These are phyloP conservation scores for Telmatherina bonti DNA, from an alignment of 2,797 vertebrate species.

Conservation along the genomic window DNA sequence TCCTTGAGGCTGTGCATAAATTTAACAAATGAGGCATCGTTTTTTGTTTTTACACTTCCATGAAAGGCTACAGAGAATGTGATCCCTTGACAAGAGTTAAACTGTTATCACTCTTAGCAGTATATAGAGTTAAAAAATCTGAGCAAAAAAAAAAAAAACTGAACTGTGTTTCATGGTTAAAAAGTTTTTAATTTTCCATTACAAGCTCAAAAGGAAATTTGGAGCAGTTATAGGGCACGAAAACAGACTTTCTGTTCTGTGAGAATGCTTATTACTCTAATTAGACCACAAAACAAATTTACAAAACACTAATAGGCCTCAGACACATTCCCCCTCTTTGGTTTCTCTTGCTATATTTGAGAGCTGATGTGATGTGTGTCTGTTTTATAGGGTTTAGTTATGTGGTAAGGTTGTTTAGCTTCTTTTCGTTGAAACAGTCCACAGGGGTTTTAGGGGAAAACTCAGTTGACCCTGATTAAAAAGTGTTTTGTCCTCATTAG, in stretches of 20 bases:
- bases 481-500: slow-evolving; percentile 46
- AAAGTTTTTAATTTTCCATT: slow-evolving; percentile 18
- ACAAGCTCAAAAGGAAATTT: slow-evolving; percentile 26
- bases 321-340: slow-evolving; percentile 67
- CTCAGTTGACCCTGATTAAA: slow-evolving; percentile 47
- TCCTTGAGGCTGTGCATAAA: slow-evolving; percentile 32
- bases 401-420: slow-evolving; percentile 44
- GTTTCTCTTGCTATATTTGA: slow-evolving; percentile 35
- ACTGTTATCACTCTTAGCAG: slow-evolving; percentile 8
- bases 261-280: slow-evolving; percentile 44
- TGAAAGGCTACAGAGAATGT: slow-evolving; percentile 12
- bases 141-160: slow-evolving; percentile 10
- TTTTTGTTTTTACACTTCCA: background rate
- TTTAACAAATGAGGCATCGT: slow-evolving; percentile 34
- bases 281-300: slow-evolving; percentile 66
- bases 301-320: slow-evolving; percentile 57
- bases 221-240: slow-evolving; percentile 4
- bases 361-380: slow-evolving; percentile 14
- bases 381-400: slow-evolving; percentile 51
- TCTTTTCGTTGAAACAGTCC: slow-evolving; percentile 37
- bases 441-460: slow-evolving; percentile 39
- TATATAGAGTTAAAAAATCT: background rate
- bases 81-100: slow-evolving; percentile 18
- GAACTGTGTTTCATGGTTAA: slow-evolving; percentile 10
- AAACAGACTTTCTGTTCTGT: slow-evolving; percentile 30